phyloP scores from a whole-genome alignment of 2,797 vertebrate genomes.

The Threskiornis aethiopicus region DNA sequence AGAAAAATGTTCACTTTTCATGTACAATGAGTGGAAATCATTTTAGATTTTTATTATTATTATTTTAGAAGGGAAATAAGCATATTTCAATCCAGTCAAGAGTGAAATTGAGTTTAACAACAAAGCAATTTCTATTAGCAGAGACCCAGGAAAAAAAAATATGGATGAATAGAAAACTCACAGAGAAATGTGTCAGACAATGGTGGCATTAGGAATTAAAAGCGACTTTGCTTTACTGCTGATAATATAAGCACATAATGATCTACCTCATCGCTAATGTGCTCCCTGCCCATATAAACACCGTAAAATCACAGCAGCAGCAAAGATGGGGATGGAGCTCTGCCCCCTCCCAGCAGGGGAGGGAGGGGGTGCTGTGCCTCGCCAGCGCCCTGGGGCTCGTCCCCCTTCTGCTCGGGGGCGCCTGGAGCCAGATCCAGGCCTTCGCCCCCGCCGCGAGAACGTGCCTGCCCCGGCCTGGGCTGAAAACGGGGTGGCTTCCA shows the following conservation, averaged over 20 bases:
- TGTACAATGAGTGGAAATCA: neutral
- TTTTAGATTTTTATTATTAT: constrained; percentile 40
- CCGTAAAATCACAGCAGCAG: neutral
- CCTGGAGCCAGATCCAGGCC: neutral
- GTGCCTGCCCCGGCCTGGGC: neutral
- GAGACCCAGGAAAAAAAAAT: neutral
- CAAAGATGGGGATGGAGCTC: neutral
- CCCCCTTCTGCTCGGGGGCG: neutral
- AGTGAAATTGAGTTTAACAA: constrained; percentile 69
- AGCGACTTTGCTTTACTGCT: neutral
- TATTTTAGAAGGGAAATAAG: constrained; percentile 55
- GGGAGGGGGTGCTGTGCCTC: neutral
- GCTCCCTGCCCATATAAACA: neutral
- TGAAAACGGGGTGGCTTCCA: neutral
- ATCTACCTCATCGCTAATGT: neutral
- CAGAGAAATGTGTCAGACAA: neutral
- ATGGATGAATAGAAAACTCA: constrained; percentile 11
- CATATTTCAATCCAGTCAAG: constrained; percentile 55
- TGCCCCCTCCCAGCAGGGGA: neutral
- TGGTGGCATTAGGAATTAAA: neutral
- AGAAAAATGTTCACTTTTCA: constrained; percentile 1
- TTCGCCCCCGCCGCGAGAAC: too few species aligned
- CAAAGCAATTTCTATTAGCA: constrained; percentile 51
- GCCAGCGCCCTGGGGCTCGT: fast-evolving
- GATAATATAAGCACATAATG: constrained; percentile 7